Evolutionary conservation across 2,797 vertebrate species (phyloP).

Genomic region (Falco rusticolus): DNA sequence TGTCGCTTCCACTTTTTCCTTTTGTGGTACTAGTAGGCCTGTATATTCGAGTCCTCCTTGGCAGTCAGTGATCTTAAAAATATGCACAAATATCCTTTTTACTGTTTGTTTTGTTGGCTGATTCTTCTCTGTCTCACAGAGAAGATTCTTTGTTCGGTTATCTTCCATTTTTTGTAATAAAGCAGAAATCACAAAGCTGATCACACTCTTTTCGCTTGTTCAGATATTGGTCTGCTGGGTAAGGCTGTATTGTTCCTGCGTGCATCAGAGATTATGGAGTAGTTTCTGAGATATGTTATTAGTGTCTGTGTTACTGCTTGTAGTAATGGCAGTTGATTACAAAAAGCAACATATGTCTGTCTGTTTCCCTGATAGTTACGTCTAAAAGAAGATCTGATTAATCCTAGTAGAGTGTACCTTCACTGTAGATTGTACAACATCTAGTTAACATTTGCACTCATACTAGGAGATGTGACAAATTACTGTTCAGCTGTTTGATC

Average conservation of each 20-base stretch:
- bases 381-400: slow-evolving; percentile 51
- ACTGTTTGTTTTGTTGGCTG: neutral
- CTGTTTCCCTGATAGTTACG: neutral
- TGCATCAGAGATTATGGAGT: neutral
- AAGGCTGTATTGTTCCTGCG: neutral
- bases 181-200: neutral
- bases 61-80: neutral
- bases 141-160: neutral
- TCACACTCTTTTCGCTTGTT: neutral
- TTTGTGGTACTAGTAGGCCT: neutral
- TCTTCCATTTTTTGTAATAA: neutral
- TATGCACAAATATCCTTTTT: neutral
- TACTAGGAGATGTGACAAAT: neutral
- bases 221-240: neutral
- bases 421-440: neutral
- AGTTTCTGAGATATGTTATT: neutral
- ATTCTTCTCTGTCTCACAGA: neutral
- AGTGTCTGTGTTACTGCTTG: neutral
- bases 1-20: neutral
- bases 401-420: slow-evolving; percentile 31
- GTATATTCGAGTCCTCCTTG: neutral
- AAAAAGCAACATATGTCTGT: slow-evolving; percentile 34
- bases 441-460: neutral
- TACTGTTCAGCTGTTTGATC: slow-evolving; percentile 25
- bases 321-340: slow-evolving; percentile 41